phyloP scores from a whole-genome alignment of 1,140 invertebrate genomes.

The Hylyphantes graminicola region DNA sequence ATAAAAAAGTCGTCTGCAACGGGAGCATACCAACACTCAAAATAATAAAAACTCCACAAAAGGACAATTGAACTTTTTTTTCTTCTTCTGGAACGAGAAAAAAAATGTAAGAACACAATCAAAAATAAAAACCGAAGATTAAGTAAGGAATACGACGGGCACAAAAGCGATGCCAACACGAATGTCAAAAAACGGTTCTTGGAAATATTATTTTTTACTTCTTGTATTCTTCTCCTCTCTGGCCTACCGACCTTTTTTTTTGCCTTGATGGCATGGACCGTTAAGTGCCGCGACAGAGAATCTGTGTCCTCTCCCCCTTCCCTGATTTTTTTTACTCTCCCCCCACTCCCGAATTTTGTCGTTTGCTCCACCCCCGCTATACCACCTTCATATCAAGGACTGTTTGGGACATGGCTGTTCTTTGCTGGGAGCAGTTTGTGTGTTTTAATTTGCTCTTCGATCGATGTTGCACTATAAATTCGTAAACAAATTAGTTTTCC shows the following conservation, averaged over 20 bases:
- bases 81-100: neutral
- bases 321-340: neutral
- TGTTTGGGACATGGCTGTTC: too few relatives aligned
- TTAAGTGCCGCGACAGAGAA: slow-evolving; percentile 46
- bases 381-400: too few relatives aligned
- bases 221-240: slow-evolving; percentile 3
- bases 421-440: too few relatives aligned
- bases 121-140: slow-evolving; percentile 29
- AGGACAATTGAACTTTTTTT: slow-evolving; percentile 2
- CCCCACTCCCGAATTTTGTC: neutral
- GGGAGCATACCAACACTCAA: slow-evolving; percentile 30
- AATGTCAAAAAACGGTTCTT: slow-evolving; percentile 52
- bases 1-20: neutral
- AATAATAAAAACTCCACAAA: slow-evolving; percentile 25
- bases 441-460: too few relatives aligned
- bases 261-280: slow-evolving; percentile 24
- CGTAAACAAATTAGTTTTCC: too few relatives aligned
- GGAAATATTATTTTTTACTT: slow-evolving; percentile 40
- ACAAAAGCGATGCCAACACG: slow-evolving; percentile 38
- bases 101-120: neutral
- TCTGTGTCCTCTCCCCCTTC: neutral
- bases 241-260: slow-evolving; percentile 46
- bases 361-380: too few relatives aligned
- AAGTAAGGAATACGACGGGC: slow-evolving; percentile 36
- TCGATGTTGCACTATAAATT: too few relatives aligned